Evolutionary conservation across 2,888 invertebrate species (phyloP).

Genomic region (Dioctria linearis): DNA sequence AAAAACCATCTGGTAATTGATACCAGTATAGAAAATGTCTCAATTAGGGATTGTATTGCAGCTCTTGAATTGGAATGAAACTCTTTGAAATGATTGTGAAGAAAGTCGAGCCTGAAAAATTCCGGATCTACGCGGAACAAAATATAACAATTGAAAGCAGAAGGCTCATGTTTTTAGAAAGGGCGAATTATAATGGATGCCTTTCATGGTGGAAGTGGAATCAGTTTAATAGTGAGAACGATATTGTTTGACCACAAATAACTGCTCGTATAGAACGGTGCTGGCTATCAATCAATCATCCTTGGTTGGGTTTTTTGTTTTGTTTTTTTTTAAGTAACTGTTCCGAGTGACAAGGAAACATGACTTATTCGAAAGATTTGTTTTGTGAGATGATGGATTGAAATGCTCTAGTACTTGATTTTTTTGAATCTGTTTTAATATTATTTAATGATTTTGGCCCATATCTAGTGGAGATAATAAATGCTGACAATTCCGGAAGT

Average conservation of each 20-base stretch:
- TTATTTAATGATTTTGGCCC: too few relatives aligned
- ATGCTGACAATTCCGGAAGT: too few relatives aligned
- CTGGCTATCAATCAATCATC: constrained; percentile 25
- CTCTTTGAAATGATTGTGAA: constrained; percentile 29
- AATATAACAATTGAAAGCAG: not conserved
- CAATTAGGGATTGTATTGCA: constrained; percentile 32
- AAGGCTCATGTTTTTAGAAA: constrained; percentile 18
- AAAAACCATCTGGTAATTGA: constrained; percentile 33
- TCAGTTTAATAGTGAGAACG: constrained; percentile 27
- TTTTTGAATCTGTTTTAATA: too few relatives aligned
- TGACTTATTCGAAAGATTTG: constrained; percentile 4
- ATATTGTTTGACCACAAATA: constrained; percentile 35
- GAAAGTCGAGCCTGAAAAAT: constrained; percentile 11
- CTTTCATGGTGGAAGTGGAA: constrained; percentile 5
- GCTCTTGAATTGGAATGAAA: constrained; percentile 24
- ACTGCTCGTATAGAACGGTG: not conserved
- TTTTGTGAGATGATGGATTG: not conserved
- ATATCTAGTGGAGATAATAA: too few relatives aligned
- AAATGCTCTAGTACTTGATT: too few relatives aligned
- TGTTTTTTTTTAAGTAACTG: not conserved
- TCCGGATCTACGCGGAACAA: not conserved
- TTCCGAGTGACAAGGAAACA: not conserved
- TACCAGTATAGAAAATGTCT: constrained; percentile 33
- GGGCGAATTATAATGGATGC: constrained; percentile 15
- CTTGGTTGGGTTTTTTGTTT: not conserved